A percentile compares a stretch with the other conserved stretches of the same genome.
phyloP scores from a whole-genome alignment of 2,113 vertebrate genomes.

The Epinephelus cyanopodus region DNA sequence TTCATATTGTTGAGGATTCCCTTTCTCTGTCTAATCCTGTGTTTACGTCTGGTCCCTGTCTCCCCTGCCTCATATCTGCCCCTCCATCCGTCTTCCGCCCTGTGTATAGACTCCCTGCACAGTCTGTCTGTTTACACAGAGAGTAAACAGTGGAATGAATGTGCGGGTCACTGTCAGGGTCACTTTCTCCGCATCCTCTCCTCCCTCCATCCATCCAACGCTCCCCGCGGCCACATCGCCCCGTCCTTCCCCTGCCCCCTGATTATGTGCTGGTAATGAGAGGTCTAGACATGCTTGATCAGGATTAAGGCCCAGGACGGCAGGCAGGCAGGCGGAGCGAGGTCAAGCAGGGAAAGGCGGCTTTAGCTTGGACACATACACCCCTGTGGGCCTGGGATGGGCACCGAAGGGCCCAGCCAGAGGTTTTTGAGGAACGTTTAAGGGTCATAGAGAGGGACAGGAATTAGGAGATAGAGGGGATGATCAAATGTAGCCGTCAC shows the following conservation, averaged over 20 bases:
- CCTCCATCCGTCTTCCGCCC: slow-evolving; percentile 45
- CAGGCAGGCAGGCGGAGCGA: slow-evolving; percentile 47
- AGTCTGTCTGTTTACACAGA: slow-evolving; percentile 53
- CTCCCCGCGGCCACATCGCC: slow-evolving; percentile 46
- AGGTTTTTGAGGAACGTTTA: slow-evolving; percentile 63
- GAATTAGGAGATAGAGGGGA: slow-evolving; percentile 33
- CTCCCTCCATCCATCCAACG: slow-evolving; percentile 25
- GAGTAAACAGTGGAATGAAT: slow-evolving; percentile 72
- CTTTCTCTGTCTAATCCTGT: slow-evolving; percentile 60
- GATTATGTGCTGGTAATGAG: slow-evolving; percentile 81
- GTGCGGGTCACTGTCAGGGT: slow-evolving; percentile 70
- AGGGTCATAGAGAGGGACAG: slow-evolving; percentile 28
- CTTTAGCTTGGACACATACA: slow-evolving; percentile 63
- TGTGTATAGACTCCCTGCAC: slow-evolving; percentile 51
- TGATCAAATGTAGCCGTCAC: slow-evolving; percentile 3
- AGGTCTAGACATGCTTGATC: slow-evolving; percentile 85
- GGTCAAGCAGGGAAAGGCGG: slow-evolving; percentile 73
- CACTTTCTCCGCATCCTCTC: slow-evolving; percentile 64
- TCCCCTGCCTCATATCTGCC: slow-evolving; percentile 40
- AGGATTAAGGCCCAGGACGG: slow-evolving; percentile 81
- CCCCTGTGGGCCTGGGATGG: slow-evolving; percentile 51
- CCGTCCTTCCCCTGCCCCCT: slow-evolving; percentile 50
- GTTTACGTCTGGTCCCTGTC: slow-evolving; percentile 61
- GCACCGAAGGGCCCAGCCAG: slow-evolving; percentile 40
- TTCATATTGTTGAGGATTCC: slow-evolving; percentile 37